Conservation (phyloP, 2,797 vertebrate species). For the Pipistrellus pygmaeus region DNA sequence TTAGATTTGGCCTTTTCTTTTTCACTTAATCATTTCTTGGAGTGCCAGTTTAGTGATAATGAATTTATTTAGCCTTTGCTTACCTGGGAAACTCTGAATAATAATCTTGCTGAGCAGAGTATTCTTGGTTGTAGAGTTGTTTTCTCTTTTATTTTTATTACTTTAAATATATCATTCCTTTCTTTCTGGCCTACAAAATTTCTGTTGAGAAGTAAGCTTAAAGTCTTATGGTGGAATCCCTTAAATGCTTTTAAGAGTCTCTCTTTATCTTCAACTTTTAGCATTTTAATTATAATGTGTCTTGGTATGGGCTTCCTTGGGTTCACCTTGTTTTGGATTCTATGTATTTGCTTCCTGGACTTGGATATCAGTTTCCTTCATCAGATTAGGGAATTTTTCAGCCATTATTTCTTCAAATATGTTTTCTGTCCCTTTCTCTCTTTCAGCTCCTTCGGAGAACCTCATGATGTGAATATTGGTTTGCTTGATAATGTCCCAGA, state of each 20-base stretch:
- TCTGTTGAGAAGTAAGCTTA: not conserved
- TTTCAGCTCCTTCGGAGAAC: not conserved
- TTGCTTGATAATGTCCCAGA: not conserved
- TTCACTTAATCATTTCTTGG: not conserved
- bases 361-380: not conserved
- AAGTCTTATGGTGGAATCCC: not conserved
- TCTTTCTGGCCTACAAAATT: not conserved
- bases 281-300: not conserved
- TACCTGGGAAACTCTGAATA: not conserved
- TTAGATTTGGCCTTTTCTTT: not conserved
- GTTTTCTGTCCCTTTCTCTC: not conserved
- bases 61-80: not conserved
- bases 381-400: not conserved
- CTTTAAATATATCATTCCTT: not conserved
- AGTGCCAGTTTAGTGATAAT: not conserved
- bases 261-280: not conserved
- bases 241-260: not conserved
- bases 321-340: not conserved
- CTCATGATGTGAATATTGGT: not conserved
- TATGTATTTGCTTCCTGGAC: not conserved
- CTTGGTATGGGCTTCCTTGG: not conserved
- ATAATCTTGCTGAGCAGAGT: not conserved
- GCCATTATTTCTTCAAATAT: not conserved
- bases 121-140: not conserved
- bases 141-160: not conserved